These are phyloP conservation scores for Procavia capensis DNA, from an alignment of 2,113 vertebrate genomes.

Conservation along the genomic window DNA sequence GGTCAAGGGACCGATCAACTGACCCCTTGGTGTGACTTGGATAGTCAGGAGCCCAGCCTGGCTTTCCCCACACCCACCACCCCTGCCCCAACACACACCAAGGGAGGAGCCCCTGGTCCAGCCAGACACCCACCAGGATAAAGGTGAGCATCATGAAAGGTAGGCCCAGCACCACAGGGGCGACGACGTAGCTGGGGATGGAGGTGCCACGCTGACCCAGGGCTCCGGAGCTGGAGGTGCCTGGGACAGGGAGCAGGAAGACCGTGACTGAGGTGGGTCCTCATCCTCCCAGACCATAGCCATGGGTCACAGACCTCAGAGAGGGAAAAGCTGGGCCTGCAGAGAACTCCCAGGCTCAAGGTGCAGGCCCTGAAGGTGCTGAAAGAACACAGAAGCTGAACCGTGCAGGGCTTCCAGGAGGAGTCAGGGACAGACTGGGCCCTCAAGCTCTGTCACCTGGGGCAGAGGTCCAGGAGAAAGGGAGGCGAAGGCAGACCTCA, in stretches of 20 bases:
- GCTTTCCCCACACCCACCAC: neutral
- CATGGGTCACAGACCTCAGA: neutral
- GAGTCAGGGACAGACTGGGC: neutral
- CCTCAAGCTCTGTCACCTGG: neutral
- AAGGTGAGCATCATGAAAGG: neutral
- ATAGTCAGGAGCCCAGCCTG: neutral
- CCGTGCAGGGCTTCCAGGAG: neutral
- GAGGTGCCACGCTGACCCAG: fast-evolving
- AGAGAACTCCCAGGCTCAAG: neutral
- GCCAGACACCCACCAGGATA: constrained; percentile 39
- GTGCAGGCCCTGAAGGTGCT: neutral
- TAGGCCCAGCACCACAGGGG: neutral
- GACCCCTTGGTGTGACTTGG: neutral
- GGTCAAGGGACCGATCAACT: neutral
- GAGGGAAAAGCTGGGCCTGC: neutral
- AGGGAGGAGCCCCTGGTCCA: neutral
- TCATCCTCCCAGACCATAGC: too few species aligned
- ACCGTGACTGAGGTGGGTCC: fast-evolving
- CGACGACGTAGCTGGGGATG: neutral
- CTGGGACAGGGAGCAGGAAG: neutral
- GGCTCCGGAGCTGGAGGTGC: neutral
- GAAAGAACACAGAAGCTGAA: neutral
- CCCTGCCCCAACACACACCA: neutral
- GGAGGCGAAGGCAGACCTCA: neutral
- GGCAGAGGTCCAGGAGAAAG: neutral